A percentile compares a stretch with the other conserved stretches of the same genome.
Evolutionary conservation across 2,113 vertebrate species (phyloP).

Genomic region (Miniopterus natalensis): DNA sequence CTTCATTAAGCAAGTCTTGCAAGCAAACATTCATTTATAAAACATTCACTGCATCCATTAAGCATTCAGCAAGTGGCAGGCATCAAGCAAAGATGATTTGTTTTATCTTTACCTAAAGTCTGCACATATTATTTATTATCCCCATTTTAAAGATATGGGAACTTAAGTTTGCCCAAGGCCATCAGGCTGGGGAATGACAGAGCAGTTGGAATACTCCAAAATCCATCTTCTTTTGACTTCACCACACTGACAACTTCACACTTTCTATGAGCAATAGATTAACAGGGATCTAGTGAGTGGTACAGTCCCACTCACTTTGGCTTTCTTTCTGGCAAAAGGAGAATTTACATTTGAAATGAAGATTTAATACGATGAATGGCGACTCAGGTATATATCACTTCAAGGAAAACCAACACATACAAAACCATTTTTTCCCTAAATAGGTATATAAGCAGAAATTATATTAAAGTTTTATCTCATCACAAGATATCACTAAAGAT

Average conservation of each 20-base stretch:
- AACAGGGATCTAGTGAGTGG: not conserved
- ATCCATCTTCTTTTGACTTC: not conserved
- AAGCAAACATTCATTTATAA: not conserved
- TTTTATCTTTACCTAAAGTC: slow-evolving; percentile 31
- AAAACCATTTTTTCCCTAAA: not conserved
- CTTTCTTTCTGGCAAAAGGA: not conserved
- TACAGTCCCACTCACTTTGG: not conserved
- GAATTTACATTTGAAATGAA: slow-evolving; percentile 2
- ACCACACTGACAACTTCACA: not conserved
- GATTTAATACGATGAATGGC: not conserved
- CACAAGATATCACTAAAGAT: not conserved
- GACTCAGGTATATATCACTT: not conserved
- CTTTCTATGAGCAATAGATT: not conserved
- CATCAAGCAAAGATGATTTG: not conserved
- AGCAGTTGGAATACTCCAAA: not conserved
- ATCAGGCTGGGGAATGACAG: not conserved
- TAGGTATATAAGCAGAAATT: not conserved
- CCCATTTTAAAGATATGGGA: not conserved
- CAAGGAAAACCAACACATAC: slow-evolving; percentile 33
- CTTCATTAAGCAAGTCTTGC: not conserved
- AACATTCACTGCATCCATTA: not conserved
- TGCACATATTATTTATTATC: not conserved
- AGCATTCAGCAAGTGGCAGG: not conserved
- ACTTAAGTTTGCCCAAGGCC: not conserved
- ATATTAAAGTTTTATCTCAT: slow-evolving; percentile 27